Base-by-base conservation (phyloP, 2,888 invertebrate species). In the Alloscopus bannaensis region DNA sequence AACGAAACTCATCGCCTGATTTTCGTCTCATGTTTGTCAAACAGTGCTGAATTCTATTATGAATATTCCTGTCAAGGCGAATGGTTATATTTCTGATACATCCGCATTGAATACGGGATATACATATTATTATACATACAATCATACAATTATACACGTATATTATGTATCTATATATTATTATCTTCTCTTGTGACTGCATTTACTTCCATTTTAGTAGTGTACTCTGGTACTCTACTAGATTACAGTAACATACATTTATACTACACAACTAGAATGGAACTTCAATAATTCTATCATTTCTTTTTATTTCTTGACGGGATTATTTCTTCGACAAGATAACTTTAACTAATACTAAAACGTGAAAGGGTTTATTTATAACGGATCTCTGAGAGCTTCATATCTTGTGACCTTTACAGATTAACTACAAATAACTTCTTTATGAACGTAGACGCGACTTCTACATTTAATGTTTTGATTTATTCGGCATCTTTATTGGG, bases 351-450 rank as follows among this genome's bases (percentile, higher is more conserved):
- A 64, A 62, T 64, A 52, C 55, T 72, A 72, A 42, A 52, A 60
- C 20, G 40, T n/a, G 40, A 64, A 52, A 52, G 52, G 52, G 52
- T 52, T 52, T 52, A 52, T 62, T 50, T 66, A 47, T 60, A 68
- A 76, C 76, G 69, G 76, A 76, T 76, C 76, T 76, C 76, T 76
- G 76, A 76, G 76, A 76, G 76, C 76, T 76, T 76, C 68, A 76
- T 69, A 76, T 76, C 68, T 76, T 76, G 76, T 76, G 76, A 76
- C 76, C 76, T 76, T 76, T 76, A 75, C 59, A 59, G 36, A 62
- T 28, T 60, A 47, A 60, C 36, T 75, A 66, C 59, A 20, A 26
- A 70, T 28, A 57, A 70, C 45, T 57, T 45, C 47, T 24, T 50
- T 55, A n/a, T 42, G 50, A 31, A 69, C 26, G 22, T 52, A 60